Percentiles rank a stretch among this genome's conserved stretches.
Evolutionary conservation across 1,140 invertebrate species (phyloP).

Genomic region (Leptinotarsa undecemlineata): DNA sequence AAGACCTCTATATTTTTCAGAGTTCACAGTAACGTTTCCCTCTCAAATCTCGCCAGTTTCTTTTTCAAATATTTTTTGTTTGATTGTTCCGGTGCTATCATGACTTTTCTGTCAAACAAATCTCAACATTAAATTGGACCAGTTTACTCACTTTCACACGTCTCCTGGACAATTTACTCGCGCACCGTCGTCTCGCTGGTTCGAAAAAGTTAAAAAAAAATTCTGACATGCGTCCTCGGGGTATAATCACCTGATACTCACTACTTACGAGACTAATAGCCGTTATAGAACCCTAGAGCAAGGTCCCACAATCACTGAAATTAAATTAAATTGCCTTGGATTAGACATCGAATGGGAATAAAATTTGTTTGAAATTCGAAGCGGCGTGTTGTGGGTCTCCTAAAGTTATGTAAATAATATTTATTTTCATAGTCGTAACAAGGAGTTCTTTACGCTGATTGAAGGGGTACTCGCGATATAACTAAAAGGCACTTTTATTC

Average conservation of each 20-base stretch:
- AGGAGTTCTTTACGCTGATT: too few species aligned
- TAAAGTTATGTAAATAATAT: conserved; percentile 16
- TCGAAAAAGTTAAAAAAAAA: conserved; percentile 1
- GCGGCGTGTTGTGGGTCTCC: neutral
- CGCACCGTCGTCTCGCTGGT: neutral
- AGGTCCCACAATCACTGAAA: conserved; percentile 11
- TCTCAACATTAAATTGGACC: neutral
- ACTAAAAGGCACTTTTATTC: too few species aligned
- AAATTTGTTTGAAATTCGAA: conserved; percentile 21
- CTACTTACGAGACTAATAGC: conserved; percentile 20
- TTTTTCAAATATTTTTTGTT: too few species aligned
- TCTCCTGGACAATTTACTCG: neutral
- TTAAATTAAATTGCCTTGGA: conserved; percentile 25
- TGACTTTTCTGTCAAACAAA: too few species aligned
- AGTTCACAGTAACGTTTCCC: too few species aligned
- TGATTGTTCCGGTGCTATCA: too few species aligned
- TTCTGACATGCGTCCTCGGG: conserved; percentile 1
- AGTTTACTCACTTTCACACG: neutral
- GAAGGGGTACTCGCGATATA: too few species aligned
- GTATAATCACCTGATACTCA: conserved; percentile 18
- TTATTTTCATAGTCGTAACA: neutral
- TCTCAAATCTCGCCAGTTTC: too few species aligned
- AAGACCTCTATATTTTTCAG: too few species aligned
- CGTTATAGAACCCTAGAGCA: conserved; percentile 8
- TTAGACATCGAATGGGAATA: conserved; percentile 15